phyloP scores from a whole-genome alignment of 37 sponge, comb jelly and placozoan genomes.

The Agelas oroides region DNA sequence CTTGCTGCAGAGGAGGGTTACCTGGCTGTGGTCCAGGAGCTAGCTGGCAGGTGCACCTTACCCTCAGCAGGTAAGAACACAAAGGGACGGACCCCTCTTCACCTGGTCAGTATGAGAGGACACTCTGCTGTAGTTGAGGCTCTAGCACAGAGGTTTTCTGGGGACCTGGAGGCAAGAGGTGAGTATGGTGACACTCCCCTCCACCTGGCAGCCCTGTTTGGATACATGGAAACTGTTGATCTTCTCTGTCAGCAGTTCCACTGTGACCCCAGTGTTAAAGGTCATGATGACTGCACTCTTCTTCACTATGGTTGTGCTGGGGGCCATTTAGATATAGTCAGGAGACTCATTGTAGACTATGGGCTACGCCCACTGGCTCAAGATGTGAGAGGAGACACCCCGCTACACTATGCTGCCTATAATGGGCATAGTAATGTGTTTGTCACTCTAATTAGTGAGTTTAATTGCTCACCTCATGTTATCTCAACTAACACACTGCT shows the following conservation, averaged over 20 bases:
- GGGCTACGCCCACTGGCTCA: background rate
- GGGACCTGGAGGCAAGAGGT: background rate
- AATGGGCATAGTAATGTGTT: background rate
- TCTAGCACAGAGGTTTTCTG: background rate
- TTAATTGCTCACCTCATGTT: background rate
- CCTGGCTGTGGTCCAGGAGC: background rate
- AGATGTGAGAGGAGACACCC: background rate
- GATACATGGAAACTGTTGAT: background rate
- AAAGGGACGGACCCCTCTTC: background rate
- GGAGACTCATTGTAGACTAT: background rate
- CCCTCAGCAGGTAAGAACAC: background rate
- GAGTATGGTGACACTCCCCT: background rate
- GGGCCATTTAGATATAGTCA: slow-evolving; percentile 1
- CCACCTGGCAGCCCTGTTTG: background rate
- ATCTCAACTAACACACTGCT: background rate
- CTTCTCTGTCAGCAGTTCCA: background rate
- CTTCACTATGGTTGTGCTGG: background rate
- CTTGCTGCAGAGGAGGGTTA: background rate
- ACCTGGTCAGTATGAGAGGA: background rate
- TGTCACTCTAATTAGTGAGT: background rate
- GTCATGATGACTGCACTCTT: background rate
- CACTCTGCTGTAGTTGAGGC: slow-evolving; percentile 1
- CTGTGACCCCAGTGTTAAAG: background rate
- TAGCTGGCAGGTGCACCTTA: background rate
- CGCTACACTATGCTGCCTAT: background rate